Conservation (phyloP, 2,113 vertebrate species). For the Vicugna pacos region DNA sequence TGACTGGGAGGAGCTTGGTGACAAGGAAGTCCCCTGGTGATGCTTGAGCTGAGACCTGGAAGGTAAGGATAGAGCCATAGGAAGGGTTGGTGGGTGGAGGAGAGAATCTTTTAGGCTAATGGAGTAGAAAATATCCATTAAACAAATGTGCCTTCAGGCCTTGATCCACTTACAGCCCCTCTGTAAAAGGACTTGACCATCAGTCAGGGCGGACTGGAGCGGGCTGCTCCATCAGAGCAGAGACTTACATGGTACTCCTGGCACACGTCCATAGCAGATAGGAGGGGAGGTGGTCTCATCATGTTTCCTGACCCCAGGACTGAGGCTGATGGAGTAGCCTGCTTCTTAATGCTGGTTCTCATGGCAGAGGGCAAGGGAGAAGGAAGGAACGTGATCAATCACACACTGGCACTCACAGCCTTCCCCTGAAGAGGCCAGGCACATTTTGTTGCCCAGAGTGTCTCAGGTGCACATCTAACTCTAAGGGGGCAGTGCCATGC, state of each 20-base stretch:
- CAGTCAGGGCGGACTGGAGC: not conserved
- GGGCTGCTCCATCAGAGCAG: too few relatives aligned
- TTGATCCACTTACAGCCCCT: not conserved
- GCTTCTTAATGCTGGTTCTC: not conserved
- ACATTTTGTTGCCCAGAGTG: not conserved
- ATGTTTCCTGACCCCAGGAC: not conserved
- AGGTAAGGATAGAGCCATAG: not conserved
- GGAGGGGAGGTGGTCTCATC: not conserved
- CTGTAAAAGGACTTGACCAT: not conserved
- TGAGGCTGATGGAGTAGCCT: not conserved
- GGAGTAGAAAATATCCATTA: not conserved
- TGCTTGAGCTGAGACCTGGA: not conserved
- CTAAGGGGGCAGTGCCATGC: accelerated
- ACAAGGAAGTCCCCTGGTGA: not conserved
- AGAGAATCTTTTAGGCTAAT: not conserved
- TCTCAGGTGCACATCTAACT: not conserved
- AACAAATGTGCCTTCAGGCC: not conserved
- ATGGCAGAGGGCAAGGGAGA: not conserved
- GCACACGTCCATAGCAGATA: not conserved
- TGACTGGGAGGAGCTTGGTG: not conserved
- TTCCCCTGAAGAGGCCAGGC: not conserved
- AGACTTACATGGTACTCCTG: not conserved
- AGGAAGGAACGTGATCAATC: not conserved
- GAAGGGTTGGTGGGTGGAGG: not conserved
- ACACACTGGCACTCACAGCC: not conserved